These are phyloP conservation scores for Mantis religiosa DNA, from an alignment of 2,888 invertebrate species.

Conservation along the genomic window DNA sequence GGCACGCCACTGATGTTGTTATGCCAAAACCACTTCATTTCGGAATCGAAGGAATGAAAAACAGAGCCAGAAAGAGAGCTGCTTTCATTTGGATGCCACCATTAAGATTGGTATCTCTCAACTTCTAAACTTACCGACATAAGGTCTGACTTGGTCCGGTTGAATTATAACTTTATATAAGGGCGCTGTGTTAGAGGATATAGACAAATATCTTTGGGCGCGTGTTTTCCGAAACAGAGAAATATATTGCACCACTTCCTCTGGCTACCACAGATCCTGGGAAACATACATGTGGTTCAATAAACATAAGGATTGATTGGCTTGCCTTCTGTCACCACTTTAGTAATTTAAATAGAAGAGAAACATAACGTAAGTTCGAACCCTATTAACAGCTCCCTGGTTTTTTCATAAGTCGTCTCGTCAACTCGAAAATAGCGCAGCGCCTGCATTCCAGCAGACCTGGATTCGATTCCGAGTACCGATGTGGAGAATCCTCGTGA, in stretches of 20 bases:
- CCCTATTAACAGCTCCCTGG: too few relatives aligned
- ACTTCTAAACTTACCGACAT: background rate
- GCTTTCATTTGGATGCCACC: background rate
- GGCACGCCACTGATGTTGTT: background rate
- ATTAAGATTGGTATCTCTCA: background rate
- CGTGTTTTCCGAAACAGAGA: background rate
- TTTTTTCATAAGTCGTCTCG: too few relatives aligned
- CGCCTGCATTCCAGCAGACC: too few relatives aligned
- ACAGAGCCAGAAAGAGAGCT: background rate
- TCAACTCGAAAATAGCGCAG: too few relatives aligned
- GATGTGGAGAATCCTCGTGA: too few relatives aligned
- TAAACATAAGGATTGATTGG: background rate
- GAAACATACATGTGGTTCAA: background rate
- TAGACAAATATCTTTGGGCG: background rate
- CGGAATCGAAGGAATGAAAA: background rate
- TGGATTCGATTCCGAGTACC: too few relatives aligned
- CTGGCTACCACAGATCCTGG: background rate
- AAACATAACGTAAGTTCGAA: background rate
- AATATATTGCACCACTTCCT: background rate
- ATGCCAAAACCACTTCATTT: background rate
- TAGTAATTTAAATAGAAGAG: background rate
- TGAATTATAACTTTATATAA: background rate
- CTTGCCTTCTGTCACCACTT: background rate
- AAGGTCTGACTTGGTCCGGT: background rate
- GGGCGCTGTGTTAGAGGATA: background rate